phyloP scores from a whole-genome alignment of 2,888 invertebrate genomes.

The Saturnia pavonia region DNA sequence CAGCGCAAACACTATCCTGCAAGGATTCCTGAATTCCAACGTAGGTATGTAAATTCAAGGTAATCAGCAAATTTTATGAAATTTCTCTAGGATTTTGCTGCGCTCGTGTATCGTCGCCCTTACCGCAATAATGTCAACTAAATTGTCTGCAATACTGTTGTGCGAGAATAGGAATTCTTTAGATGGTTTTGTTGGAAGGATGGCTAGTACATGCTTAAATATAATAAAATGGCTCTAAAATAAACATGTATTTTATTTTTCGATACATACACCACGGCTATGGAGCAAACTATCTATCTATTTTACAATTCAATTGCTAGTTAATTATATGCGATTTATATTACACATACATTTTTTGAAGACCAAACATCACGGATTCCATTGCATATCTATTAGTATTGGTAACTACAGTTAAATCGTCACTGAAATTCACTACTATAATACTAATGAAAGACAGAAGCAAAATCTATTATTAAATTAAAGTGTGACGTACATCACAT shows the following conservation, averaged over 20 bases:
- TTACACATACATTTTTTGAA: background rate
- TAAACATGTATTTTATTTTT: no score
- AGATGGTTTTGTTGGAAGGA: background rate
- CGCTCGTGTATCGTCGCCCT: background rate
- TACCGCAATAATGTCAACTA: background rate
- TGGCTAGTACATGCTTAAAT: background rate
- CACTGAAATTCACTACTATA: background rate
- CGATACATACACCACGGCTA: no score
- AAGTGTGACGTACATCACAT: background rate
- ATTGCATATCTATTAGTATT: no score
- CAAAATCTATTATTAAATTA: background rate
- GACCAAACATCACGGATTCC: background rate
- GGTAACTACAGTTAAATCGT: background rate
- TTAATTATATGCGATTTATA: background rate
- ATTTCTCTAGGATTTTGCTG: background rate
- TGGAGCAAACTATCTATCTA: no score
- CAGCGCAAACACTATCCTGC: background rate
- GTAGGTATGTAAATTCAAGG: background rate
- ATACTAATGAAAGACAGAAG: background rate
- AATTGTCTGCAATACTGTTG: background rate
- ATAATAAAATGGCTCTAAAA: background rate
- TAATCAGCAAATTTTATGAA: background rate
- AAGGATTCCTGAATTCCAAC: background rate
- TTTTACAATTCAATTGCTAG: no score
- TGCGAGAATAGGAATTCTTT: constrained; percentile 1